Evolutionary conservation across 2,888 invertebrate genomes (phyloP).

Genomic region (Acleris laterana): DNA sequence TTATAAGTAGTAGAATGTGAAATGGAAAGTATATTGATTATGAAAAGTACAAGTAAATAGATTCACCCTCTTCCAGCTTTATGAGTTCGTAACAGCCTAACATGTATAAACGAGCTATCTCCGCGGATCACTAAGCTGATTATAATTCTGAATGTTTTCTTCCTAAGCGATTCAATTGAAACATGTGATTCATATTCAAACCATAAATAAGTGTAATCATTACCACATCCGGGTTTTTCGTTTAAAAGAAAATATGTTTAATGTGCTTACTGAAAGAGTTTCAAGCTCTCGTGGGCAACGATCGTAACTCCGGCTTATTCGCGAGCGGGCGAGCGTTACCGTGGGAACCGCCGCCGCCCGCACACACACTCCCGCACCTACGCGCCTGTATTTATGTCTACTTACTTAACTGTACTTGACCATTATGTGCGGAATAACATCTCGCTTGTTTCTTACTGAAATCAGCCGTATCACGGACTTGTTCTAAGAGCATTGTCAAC

Average conservation of each 20-base stretch:
- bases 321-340: slow-evolving; percentile 60
- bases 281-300: slow-evolving; percentile 62
- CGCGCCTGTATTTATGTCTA: slow-evolving; percentile 34
- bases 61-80: too few relatives aligned
- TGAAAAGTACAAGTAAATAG: too few relatives aligned
- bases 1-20: too few relatives aligned
- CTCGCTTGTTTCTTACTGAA: slow-evolving; percentile 31
- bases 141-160: slow-evolving; percentile 23
- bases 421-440: slow-evolving; percentile 43
- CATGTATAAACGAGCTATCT: background rate
- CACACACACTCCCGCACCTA: slow-evolving; percentile 39
- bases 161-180: slow-evolving; percentile 20
- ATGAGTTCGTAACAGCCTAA: too few relatives aligned
- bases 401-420: slow-evolving; percentile 38
- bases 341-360: slow-evolving; percentile 67
- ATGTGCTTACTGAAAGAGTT: slow-evolving; percentile 49
- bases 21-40: too few relatives aligned
- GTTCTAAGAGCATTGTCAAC: slow-evolving; percentile 1
- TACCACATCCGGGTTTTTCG: slow-evolving; percentile 21
- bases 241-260: slow-evolving; percentile 22
- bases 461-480: slow-evolving; percentile 13
- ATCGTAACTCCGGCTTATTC: slow-evolving; percentile 60
- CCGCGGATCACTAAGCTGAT: slow-evolving; percentile 12
- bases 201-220: slow-evolving; percentile 21
- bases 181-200: slow-evolving; percentile 20